These are phyloP conservation scores for Atherix ibis DNA, from an alignment of 2,888 invertebrate genomes.

Conservation along the genomic window DNA sequence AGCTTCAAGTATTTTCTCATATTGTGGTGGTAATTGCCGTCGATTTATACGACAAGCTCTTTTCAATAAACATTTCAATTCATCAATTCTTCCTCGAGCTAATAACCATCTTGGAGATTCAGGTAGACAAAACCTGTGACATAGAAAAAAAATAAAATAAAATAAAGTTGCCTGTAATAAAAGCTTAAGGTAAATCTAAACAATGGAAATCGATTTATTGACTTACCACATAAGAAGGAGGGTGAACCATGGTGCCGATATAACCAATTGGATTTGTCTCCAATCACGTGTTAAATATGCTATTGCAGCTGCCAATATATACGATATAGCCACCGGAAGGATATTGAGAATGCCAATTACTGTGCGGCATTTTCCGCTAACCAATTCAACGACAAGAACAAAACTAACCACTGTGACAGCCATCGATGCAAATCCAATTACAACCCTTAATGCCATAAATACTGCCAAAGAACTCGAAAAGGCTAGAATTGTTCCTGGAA, in stretches of 20 bases:
- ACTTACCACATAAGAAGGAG: slow-evolving; percentile 39
- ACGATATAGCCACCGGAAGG: slow-evolving; percentile 43
- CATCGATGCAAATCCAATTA: slow-evolving; percentile 46
- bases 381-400: slow-evolving; percentile 47
- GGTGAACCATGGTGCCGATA: slow-evolving; percentile 40
- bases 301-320: slow-evolving; percentile 42
- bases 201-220: too few relatives aligned
- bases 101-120: slow-evolving; percentile 67
- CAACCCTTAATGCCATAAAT: slow-evolving; percentile 38
- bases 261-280: slow-evolving; percentile 36
- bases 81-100: slow-evolving; percentile 49
- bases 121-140: slow-evolving; percentile 51
- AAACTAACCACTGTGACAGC: slow-evolving; percentile 50
- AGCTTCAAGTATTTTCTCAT: slow-evolving; percentile 43
- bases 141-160: neutral
- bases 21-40: slow-evolving; percentile 43
- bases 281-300: slow-evolving; percentile 44
- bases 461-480: slow-evolving; percentile 42
- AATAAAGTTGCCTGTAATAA: slow-evolving; percentile 3
- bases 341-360: slow-evolving; percentile 47
- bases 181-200: slow-evolving; percentile 1
- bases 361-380: slow-evolving; percentile 47
- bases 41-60: slow-evolving; percentile 50
- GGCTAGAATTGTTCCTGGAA: slow-evolving; percentile 35
- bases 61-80: slow-evolving; percentile 46